Base-by-base conservation (phyloP, 2,113 vertebrate species). In the Saguinus imperator region DNA sequence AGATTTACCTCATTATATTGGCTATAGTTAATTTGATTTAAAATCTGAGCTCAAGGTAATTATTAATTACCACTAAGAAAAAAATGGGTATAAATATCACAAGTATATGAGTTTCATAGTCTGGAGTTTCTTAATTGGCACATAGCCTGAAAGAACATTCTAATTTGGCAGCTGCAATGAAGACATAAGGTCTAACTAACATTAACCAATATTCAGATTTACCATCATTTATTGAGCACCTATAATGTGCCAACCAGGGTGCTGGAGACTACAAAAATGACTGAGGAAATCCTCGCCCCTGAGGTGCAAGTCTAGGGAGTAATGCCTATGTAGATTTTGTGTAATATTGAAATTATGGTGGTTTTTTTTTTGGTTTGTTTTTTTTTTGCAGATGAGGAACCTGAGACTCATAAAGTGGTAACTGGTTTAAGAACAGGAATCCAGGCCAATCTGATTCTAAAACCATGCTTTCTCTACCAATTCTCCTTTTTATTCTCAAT, bases 31-130 rank as follows among this genome's bases (percentile, higher is more conserved):
- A 73, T n/a, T 20, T 91, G 64, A 93, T 52, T 93, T 95, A 96
- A 97, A 91, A 87, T 76, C 55, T 91, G 61, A 94, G 55, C 29
- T 94, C 79, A 89, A 85, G 88, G 21, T 40, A 85, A 89, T 92
- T 91, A 94, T 76, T 87, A 96, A 82, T 50, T 75, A 66, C n/a
- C 66, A 68, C 84, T 18, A 89, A 89, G 61, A 73, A 94, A 85
- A 80, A 92, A 77, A 8, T 5, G 10, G 89, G 55, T 72, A 50
- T 61, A 92, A 92, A 86, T 88, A 94, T 70, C 75, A 7, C 21
- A 79, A 81, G 23, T 86, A 50, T 3, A 93, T 72, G 55, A 93
- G 83, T 94, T 87, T 95, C 70, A 80, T 11, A 82, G 73, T 58
- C 21, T 89, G 76, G 76, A 61, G 92, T 91, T 80, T 93, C 92